Evolutionary conservation across 2,888 invertebrate species (phyloP), one percentile per base, ranked within the genome.

Genomic region (Phortica okadai): DNA sequence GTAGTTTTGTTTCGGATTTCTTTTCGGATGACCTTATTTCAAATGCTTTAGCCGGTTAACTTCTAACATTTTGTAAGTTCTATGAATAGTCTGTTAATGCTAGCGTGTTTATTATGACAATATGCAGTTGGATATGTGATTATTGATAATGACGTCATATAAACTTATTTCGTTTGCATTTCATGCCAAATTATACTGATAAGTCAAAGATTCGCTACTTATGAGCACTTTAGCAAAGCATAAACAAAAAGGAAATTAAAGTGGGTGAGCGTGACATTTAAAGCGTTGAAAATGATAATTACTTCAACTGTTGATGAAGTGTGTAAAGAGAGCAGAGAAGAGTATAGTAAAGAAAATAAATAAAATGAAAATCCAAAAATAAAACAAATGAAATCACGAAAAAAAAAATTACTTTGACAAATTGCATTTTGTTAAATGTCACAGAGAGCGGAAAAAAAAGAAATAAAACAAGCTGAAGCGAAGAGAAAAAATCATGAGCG

Each of bases 341-440:
- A 33, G 33, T 4, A 33, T 4, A 33, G 33, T 4, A 33, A 33
- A 33, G 33, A 33, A 33, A 33, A 33, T 33, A 33, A 33, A 33
- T 33, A 33, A 4, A 33, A 11, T 6, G 10, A 7, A 62, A 62
- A 41, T 44, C 45, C 50, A 10, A 69, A 44, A 67, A n/a, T 10
- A 69, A 69, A 69, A 69, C 8, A 8, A 21, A 21, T 11, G 42
- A 69, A 69, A 44, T 45, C 11, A 44, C 21, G 21, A 21, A 21
- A n/a, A 54, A 70, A 54, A 70, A 4, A 54, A 67, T 33, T 6
- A 56, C 8, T 72, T 72, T 72, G 70, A 72, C 70, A 72, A 72
- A 72, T 72, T 72, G 54, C 54, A 72, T 72, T 72, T 72, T 72
- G 70, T 72, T 44, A 72, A 72, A 56, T 54, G 70, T 72, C 70